phyloP scores from a whole-genome alignment of 2,113 vertebrate genomes.

The Crotophaga sulcirostris region DNA sequence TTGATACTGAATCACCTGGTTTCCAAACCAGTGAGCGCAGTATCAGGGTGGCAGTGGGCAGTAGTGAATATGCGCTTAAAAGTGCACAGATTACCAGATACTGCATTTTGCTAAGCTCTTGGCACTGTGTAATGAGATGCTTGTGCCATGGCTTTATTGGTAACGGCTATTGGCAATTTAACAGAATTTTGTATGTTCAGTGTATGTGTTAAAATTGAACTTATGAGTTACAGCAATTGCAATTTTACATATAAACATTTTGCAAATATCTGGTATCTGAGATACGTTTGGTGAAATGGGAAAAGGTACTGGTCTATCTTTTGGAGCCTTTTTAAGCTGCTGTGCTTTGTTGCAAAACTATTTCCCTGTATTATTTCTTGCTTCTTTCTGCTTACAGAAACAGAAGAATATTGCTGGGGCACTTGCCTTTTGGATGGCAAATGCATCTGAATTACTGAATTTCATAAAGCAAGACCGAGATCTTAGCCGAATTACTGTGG shows the following conservation, averaged over 20 bases:
- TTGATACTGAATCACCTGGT: constrained; percentile 76
- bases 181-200: neutral
- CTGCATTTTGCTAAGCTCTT: constrained; percentile 42
- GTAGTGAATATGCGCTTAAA: constrained; percentile 47
- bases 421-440: constrained; percentile 99
- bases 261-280: constrained; percentile 86
- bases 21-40: constrained; percentile 61
- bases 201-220: constrained; percentile 25
- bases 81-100: constrained; percentile 86
- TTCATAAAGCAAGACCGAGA: constrained; percentile 97
- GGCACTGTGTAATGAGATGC: neutral
- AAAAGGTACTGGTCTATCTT: constrained; percentile 86
- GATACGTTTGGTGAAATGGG: constrained; percentile 64
- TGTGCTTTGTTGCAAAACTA: neutral
- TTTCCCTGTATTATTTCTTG: neutral
- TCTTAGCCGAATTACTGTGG: constrained; percentile 91
- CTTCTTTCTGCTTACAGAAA: constrained; percentile 82
- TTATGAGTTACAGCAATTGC: neutral
- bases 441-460: constrained; percentile 96
- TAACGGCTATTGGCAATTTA: neutral
- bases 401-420: constrained; percentile 99
- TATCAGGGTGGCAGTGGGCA: constrained; percentile 76
- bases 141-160: neutral
- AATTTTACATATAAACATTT: neutral
- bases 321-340: constrained; percentile 72